Evolutionary conservation across 2,888 invertebrate species (phyloP).

Genomic region (Drosophila parthenogenetica): DNA sequence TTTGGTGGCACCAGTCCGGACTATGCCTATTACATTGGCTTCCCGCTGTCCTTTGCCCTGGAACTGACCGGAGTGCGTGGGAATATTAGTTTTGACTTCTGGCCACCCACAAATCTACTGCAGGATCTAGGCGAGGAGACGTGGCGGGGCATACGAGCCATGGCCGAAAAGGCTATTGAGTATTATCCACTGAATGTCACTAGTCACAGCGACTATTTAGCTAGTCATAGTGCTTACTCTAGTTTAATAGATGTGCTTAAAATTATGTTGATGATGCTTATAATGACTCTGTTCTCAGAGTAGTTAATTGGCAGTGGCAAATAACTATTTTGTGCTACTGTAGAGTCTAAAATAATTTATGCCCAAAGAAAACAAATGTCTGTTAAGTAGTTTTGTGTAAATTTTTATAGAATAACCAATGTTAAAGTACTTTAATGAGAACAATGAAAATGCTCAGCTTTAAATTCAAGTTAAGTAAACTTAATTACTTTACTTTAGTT

Average conservation of each 20-base stretch:
- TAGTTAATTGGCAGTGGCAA: not conserved
- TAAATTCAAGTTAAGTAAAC: not conserved
- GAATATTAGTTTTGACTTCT: constrained; percentile 85
- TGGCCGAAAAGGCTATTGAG: constrained; percentile 75
- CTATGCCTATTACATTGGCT: constrained; percentile 87
- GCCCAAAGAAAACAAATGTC: not conserved
- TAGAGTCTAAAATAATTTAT: not conserved
- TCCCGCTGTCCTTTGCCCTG: constrained; percentile 87
- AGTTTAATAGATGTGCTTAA: constrained; percentile 20
- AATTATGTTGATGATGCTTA: constrained; percentile 4
- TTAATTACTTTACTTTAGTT: too few species aligned
- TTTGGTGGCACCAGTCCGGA: constrained; percentile 89
- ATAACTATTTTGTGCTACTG: too few species aligned
- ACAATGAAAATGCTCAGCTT: not conserved
- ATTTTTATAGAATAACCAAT: not conserved
- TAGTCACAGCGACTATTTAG: not conserved
- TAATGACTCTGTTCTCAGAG: constrained; percentile 3
- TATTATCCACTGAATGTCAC: constrained; percentile 47
- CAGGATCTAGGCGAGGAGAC: constrained; percentile 87
- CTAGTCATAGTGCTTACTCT: not conserved
- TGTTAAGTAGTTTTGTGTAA: not conserved
- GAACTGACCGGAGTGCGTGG: constrained; percentile 87
- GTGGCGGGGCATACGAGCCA: constrained; percentile 85
- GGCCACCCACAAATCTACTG: constrained; percentile 86
- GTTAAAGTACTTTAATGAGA: not conserved